phyloP scores from a whole-genome alignment of 2,797 vertebrate species.

The Sebastes hopkinsi region DNA sequence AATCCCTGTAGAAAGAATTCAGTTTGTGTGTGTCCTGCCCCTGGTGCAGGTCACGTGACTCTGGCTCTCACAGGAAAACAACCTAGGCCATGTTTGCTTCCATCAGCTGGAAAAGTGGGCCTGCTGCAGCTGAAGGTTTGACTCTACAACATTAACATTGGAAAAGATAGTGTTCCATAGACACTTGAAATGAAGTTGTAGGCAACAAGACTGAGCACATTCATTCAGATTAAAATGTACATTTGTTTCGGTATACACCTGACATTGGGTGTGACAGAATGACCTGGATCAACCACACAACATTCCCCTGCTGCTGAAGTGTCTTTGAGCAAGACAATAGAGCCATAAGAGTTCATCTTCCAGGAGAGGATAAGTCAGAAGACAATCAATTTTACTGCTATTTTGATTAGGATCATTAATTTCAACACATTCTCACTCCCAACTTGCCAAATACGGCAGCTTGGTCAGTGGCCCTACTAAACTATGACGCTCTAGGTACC shows the following conservation, averaged over 20 bases:
- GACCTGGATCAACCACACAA: background rate
- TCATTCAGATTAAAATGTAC: background rate
- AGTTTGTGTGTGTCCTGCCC: background rate
- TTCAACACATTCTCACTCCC: background rate
- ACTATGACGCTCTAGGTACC: background rate
- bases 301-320: background rate
- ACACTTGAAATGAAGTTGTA: background rate
- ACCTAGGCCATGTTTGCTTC: background rate
- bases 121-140: background rate
- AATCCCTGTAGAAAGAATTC: background rate
- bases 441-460: no score
- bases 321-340: background rate
- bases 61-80: constrained; percentile 23
- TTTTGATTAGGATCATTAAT: background rate
- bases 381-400: background rate
- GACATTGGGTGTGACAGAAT: background rate
- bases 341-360: background rate
- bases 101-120: background rate
- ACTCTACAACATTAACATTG: background rate
- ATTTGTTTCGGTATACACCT: background rate
- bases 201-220: background rate
- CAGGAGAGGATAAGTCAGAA: background rate
- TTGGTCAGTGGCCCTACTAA: background rate
- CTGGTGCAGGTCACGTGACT: constrained; percentile 31
- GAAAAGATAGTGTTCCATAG: background rate